These are phyloP conservation scores for Leptinotarsa defecta DNA, from an alignment of 1,140 invertebrate species.

Conservation along the genomic window DNA sequence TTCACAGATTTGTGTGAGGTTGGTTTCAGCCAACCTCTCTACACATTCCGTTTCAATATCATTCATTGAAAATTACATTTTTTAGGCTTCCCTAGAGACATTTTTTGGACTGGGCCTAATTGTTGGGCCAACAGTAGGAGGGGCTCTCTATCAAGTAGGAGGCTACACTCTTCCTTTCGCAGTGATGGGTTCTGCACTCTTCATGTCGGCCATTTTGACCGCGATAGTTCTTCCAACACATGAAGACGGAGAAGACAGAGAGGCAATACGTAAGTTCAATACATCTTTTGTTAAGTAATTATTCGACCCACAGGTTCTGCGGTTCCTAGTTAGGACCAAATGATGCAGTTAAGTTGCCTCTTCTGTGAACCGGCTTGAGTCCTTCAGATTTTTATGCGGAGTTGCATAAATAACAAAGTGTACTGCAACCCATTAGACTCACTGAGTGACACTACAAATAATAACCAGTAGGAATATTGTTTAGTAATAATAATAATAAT, in stretches of 20 bases:
- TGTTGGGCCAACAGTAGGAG: conserved; percentile 83
- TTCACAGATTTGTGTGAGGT: no score
- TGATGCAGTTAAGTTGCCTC: no score
- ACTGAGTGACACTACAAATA: no score
- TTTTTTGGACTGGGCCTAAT: conserved; percentile 89
- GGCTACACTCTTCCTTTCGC: conserved; percentile 88
- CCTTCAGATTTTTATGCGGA: no score
- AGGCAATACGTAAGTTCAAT: conserved; percentile 63
- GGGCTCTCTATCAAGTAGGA: conserved; percentile 76
- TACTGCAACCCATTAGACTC: no score
- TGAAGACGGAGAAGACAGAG: conserved; percentile 62
- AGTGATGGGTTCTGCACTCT: conserved; percentile 76
- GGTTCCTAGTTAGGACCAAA: no score
- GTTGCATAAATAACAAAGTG: no score
- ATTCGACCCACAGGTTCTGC: no score
- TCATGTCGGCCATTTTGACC: conserved; percentile 76
- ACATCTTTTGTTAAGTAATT: background rate
- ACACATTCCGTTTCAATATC: background rate
- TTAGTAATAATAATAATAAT: no score
- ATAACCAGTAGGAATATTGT: no score
- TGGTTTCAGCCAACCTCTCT: no score
- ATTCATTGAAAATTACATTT: background rate
- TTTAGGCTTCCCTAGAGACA: conserved; percentile 81
- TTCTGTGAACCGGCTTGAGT: no score
- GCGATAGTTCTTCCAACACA: conserved; percentile 73